A percentile compares a stretch with the other conserved stretches of the same genome.
Evolutionary conservation across 2,113 vertebrate species (phyloP).

Genomic region (Erpornis zantholeuca): DNA sequence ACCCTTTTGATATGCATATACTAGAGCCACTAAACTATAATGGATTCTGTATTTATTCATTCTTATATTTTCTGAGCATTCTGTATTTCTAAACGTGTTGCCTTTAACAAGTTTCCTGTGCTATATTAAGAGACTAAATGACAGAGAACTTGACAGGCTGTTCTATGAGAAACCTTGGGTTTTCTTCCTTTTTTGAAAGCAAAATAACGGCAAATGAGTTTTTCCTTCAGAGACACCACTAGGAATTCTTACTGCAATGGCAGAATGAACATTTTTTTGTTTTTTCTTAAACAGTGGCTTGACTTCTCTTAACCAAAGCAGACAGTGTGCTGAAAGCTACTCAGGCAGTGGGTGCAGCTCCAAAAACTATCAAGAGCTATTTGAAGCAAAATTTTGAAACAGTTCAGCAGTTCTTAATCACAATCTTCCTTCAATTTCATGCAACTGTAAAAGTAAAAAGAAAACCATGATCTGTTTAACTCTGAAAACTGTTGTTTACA

Average conservation of each 20-base stretch:
- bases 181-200: neutral
- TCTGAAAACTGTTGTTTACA: conserved; percentile 1
- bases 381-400: neutral
- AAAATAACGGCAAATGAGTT: neutral
- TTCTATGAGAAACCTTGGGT: neutral
- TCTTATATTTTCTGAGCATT: neutral
- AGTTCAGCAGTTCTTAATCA: neutral
- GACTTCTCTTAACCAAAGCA: neutral
- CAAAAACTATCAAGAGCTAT: neutral
- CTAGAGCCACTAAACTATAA: neutral
- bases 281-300: neutral
- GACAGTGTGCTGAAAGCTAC: neutral
- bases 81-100: neutral
- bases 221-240: neutral
- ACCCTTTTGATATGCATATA: neutral
- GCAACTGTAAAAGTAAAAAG: conserved; percentile 19
- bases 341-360: neutral
- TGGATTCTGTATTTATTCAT: neutral
- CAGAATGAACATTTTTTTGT: neutral
- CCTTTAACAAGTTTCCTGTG: neutral
- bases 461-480: conserved; percentile 15
- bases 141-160: neutral
- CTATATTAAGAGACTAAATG: neutral
- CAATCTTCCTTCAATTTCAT: conserved; percentile 16
- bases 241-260: neutral